These are phyloP conservation scores for Noctua janthina DNA, from an alignment of 2,888 invertebrate species.

Conservation along the genomic window DNA sequence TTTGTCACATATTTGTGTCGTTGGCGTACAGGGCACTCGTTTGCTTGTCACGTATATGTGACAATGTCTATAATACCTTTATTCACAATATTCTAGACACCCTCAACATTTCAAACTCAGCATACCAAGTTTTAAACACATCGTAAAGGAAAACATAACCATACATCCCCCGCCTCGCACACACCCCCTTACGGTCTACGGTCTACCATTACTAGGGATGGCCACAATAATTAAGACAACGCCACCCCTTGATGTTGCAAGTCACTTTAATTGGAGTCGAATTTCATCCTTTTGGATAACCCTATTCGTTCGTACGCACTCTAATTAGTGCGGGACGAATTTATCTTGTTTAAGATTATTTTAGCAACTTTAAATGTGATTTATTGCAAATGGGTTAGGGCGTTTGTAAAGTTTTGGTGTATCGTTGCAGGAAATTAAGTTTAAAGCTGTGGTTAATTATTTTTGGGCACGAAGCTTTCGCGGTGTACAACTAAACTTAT, in stretches of 20 bases:
- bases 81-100: background rate
- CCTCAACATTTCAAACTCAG: conserved; percentile 4
- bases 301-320: conserved; percentile 52
- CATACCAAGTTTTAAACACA: conserved; percentile 44
- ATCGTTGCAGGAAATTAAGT: conserved; percentile 1
- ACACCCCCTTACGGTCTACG: conserved; percentile 21
- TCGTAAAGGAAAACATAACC: conserved; percentile 49
- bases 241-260: conserved; percentile 49
- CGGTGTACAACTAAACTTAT: no score
- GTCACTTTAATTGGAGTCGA: conserved; percentile 66
- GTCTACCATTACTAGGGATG: conserved; percentile 46
- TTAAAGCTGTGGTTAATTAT: conserved; percentile 8
- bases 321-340: conserved; percentile 64
- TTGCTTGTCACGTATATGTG: no score
- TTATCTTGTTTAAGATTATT: conserved; percentile 67
- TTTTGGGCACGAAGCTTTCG: background rate
- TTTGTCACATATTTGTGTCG: no score
- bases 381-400: conserved; percentile 54
- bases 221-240: conserved; percentile 56
- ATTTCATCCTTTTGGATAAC: conserved; percentile 64
- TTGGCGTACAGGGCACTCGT: no score
- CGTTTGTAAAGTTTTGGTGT: conserved; percentile 31
- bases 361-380: conserved; percentile 61
- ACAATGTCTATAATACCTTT: background rate
- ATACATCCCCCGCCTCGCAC: background rate